Evolutionary conservation across 2,797 vertebrate species (phyloP), one percentile per base, ranked within the genome.

Genomic region (Ptychobarbus kaznakovi): DNA sequence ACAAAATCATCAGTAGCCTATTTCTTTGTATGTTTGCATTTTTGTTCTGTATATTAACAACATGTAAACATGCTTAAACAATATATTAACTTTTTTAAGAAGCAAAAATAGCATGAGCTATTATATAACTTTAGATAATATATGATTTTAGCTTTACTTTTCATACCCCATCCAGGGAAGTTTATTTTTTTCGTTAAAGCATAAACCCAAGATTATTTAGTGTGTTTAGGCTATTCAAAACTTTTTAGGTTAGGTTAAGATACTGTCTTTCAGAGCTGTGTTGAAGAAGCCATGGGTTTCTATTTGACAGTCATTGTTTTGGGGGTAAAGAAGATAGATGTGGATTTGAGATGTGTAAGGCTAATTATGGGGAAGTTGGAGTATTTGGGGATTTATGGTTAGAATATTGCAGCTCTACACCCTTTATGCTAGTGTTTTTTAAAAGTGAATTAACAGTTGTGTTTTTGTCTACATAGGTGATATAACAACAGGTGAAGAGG

Each of bases 401-500:
- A 4, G 13, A 20, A 25, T 9, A 68, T 51, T 75, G 28, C 6
- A 74, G 56, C 58, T 69, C 1, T 63, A 28, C 51, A 35, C 53
- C 12, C 15, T 61, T 70, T 61, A 18, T 61, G 10, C 16, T 32
- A 61, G n/a, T 32, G 22, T 9, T 8, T 40, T 38, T 49, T 72
- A 73, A 38, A 63, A 20, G 42, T 38, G 72, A 9, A 63, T 74
- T 32, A 61, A 63, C 2, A 32, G 4, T 63, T 75, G 25, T 82
- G 53, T 63, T 35, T 75, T 84, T 78, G 51, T 78, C 49, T 78
- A 3, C 44, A 65, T 53, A 77, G 74, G 73, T 69, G n/a, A 77
- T 40, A n/a, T 28, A 66, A 22, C 65, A 42, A 13, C 74, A 78
- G 82, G 70, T 32, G 49, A 78, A 70, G 49, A 65, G 28, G 16